These are phyloP conservation scores for Parauchenoglanis ngamensis DNA, from an alignment of 2,797 vertebrate species.

Conservation along the genomic window DNA sequence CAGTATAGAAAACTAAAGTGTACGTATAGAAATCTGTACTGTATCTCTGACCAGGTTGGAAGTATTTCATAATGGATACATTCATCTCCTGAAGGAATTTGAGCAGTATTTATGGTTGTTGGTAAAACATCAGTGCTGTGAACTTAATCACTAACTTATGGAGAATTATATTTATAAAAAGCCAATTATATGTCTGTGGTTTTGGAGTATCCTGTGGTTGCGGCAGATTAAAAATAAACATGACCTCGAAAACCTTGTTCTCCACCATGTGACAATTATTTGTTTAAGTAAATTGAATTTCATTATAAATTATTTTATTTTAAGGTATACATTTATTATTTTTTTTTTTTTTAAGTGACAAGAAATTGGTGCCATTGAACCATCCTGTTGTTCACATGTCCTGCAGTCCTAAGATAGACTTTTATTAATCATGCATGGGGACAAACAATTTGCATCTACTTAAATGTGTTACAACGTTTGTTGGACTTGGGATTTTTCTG, in stretches of 20 bases:
- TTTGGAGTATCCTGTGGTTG: slow-evolving; percentile 16
- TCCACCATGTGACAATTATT: background rate
- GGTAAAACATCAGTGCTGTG: background rate
- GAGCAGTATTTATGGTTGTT: slow-evolving; percentile 18
- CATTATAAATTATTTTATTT: too few species aligned
- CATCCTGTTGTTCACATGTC: background rate
- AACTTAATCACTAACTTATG: background rate
- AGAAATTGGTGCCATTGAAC: background rate
- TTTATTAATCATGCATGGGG: too few species aligned
- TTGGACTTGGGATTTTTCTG: background rate
- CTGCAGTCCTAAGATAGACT: background rate
- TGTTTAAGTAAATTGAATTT: background rate
- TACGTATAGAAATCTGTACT: slow-evolving; percentile 5
- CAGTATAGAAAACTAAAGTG: slow-evolving; percentile 24
- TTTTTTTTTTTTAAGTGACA: too few species aligned
- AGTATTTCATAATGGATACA: background rate
- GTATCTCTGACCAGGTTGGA: background rate
- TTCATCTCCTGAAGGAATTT: background rate
- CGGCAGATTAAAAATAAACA: slow-evolving; percentile 25
- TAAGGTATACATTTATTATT: background rate
- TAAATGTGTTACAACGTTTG: background rate
- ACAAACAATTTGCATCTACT: background rate
- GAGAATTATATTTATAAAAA: slow-evolving; percentile 11
- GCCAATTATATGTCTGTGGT: background rate
- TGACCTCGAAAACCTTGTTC: background rate